phyloP scores from a whole-genome alignment of 2,113 vertebrate genomes.

The Ceratotherium simum region DNA sequence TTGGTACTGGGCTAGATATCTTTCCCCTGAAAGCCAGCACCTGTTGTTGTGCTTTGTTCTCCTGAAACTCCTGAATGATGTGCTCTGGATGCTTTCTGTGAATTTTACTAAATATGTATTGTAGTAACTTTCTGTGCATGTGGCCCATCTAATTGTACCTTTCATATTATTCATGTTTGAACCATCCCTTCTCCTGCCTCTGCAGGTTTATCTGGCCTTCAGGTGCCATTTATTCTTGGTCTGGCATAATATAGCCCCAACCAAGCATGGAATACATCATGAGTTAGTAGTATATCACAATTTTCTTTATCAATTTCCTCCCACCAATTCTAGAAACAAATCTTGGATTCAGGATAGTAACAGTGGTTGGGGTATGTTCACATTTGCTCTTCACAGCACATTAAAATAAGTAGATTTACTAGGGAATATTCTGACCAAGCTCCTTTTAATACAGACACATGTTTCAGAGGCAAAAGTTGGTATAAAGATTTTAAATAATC shows the following conservation, averaged over 20 bases:
- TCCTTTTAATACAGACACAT: not conserved
- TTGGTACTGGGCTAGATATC: not conserved
- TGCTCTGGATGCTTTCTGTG: not conserved
- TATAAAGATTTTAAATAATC: not conserved
- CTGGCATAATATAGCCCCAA: not conserved
- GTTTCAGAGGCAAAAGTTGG: not conserved
- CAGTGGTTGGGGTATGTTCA: not conserved
- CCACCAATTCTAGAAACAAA: not conserved
- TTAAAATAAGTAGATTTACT: not conserved
- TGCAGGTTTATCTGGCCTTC: not conserved
- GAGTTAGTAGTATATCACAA: not conserved
- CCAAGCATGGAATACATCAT: not conserved
- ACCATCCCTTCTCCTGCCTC: not conserved
- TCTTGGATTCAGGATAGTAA: not conserved
- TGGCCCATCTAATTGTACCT: not conserved
- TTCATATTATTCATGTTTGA: not conserved
- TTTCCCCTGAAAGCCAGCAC: not conserved
- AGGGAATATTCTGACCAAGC: not conserved
- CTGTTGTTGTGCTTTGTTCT: not conserved
- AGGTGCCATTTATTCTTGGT: not conserved
- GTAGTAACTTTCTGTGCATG: not conserved
- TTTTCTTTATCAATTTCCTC: not conserved
- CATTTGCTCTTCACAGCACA: not conserved
- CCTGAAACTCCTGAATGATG: not conserved
- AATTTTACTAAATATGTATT: not conserved